Percentiles rank a stretch among this genome's conserved stretches.
Conservation (phyloP, 2,888 invertebrate genomes). For the Lagria hirta region DNA sequence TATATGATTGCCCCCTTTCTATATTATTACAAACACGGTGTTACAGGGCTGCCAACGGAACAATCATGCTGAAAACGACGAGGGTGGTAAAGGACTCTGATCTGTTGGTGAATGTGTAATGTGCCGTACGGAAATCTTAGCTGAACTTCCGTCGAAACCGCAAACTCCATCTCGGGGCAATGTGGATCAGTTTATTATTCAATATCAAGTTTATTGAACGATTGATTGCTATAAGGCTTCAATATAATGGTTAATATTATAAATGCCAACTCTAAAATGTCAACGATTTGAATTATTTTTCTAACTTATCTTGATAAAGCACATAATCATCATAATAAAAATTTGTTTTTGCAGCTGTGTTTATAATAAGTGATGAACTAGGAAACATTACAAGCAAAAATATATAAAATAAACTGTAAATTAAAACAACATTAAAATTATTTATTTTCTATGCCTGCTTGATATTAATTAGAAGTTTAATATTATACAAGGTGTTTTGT, state of each 20-base stretch:
- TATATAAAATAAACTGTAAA: no score
- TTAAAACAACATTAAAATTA: no score
- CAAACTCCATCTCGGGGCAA: constrained; percentile 40
- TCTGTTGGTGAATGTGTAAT: constrained; percentile 45
- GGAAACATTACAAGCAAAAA: no score
- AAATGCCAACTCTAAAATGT: constrained; percentile 14
- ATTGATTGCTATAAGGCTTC: constrained; percentile 17
- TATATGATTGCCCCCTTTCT: constrained; percentile 18
- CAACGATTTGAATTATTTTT: no score
- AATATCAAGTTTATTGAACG: constrained; percentile 23
- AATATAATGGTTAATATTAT: constrained; percentile 8
- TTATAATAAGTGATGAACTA: no score
- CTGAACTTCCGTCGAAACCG: constrained; percentile 41
- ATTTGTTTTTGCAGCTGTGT: no score
- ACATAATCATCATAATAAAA: no score
- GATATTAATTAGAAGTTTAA: no score
- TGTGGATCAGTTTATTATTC: constrained; percentile 39
- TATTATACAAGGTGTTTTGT: no score
- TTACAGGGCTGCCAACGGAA: constrained; percentile 28
- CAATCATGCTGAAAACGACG: constrained; percentile 34
- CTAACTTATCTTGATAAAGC: no score
- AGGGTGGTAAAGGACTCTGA: constrained; percentile 29
- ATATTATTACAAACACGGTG: constrained; percentile 22
- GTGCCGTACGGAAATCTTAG: constrained; percentile 45
- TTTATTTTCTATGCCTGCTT: no score